phyloP scores from a whole-genome alignment of 2,888 invertebrate species.

The Pseudococcus longispinus region DNA sequence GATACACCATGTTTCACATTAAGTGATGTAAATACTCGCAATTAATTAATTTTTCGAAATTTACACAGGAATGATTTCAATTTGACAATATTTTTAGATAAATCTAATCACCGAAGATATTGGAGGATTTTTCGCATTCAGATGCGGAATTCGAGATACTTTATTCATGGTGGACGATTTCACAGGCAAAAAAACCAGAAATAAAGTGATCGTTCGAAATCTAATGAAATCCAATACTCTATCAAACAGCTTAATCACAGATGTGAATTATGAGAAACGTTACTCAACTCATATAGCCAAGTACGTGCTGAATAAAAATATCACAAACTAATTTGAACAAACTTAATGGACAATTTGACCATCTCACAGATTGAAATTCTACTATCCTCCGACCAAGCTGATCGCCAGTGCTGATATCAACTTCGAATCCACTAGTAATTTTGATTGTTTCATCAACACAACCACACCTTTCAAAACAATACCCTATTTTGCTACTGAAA shows the following conservation, averaged over 20 bases:
- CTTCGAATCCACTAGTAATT: conserved; percentile 58
- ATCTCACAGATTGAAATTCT: conserved; percentile 57
- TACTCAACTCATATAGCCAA: conserved; percentile 4
- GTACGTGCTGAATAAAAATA: neutral
- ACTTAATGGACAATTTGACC: neutral
- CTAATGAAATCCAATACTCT: conserved; percentile 51
- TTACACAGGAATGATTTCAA: neutral
- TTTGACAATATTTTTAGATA: neutral
- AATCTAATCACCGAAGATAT: conserved; percentile 4
- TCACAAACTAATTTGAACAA: neutral
- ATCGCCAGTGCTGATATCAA: conserved; percentile 55
- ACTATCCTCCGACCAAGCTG: conserved; percentile 52
- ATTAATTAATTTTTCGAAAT: neutral
- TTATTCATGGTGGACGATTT: conserved; percentile 50
- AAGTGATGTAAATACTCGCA: conserved; percentile 38
- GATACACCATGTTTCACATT: conserved; percentile 51
- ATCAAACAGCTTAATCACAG: conserved; percentile 18
- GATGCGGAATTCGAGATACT: conserved; percentile 42
- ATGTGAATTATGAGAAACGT: conserved; percentile 45
- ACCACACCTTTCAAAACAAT: conserved; percentile 57
- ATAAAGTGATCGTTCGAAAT: neutral
- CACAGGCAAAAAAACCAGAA: conserved; percentile 38
- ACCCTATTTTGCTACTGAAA: conserved; percentile 55
- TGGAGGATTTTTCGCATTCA: conserved; percentile 51
- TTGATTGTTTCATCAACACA: conserved; percentile 57